phyloP scores from a whole-genome alignment of 2,888 invertebrate genomes.

The Sinelater perroti region DNA sequence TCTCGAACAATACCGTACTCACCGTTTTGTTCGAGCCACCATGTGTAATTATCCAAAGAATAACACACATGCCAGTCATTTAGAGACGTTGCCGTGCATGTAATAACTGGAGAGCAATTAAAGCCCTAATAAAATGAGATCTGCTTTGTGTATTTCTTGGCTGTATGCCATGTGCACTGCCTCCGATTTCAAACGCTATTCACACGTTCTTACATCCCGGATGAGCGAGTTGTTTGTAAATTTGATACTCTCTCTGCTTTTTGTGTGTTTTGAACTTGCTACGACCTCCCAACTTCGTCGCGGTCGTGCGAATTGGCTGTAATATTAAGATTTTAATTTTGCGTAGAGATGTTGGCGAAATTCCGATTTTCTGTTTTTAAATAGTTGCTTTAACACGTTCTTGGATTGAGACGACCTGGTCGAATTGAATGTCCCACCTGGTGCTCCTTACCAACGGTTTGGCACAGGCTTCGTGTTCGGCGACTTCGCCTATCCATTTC shows the following conservation, averaged over 20 bases:
- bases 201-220: slow-evolving; percentile 18
- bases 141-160: slow-evolving; percentile 20
- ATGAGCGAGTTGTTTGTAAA: slow-evolving; percentile 1
- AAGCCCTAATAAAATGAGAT: slow-evolving; percentile 17
- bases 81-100: slow-evolving; percentile 7
- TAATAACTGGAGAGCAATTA: slow-evolving; percentile 19
- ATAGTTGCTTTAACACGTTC: no score
- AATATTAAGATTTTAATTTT: no score
- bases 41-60: slow-evolving; percentile 1
- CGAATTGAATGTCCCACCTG: no score
- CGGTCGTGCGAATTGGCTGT: background rate
- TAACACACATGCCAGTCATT: slow-evolving; percentile 1
- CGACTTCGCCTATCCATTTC: slow-evolving; percentile 1
- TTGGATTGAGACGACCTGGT: no score
- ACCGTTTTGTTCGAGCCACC: background rate
- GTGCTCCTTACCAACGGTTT: background rate
- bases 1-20: no score
- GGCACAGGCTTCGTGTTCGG: slow-evolving; percentile 8
- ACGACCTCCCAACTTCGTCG: background rate
- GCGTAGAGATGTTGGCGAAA: no score
- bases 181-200: slow-evolving; percentile 9
- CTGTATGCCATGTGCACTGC: slow-evolving; percentile 24
- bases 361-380: no score
- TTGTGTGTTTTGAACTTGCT: background rate
- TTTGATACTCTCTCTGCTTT: slow-evolving; percentile 11